Evolutionary conservation across 2,888 invertebrate genomes (phyloP).

Genomic region (Lingula anatina): DNA sequence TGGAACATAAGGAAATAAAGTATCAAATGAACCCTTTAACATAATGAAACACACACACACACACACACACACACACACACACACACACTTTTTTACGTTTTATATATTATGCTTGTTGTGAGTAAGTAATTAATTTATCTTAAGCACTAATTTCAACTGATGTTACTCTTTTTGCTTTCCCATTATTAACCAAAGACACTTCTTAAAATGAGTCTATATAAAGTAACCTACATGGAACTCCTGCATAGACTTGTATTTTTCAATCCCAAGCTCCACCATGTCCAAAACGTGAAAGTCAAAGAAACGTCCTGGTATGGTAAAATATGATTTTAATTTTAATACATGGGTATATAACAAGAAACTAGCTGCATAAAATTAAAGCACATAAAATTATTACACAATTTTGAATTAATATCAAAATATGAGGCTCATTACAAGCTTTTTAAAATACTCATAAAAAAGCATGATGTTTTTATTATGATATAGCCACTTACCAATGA

Average conservation of each 20-base stretch:
- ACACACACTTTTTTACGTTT: too few species aligned
- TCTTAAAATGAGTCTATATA: neutral
- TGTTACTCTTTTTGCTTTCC: neutral
- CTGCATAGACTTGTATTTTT: conserved; percentile 71
- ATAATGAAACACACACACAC: too few species aligned
- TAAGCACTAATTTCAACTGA: neutral
- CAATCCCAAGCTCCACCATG: conserved; percentile 92
- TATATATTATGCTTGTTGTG: too few species aligned
- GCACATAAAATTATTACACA: neutral
- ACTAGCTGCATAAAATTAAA: neutral
- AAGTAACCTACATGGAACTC: conserved; percentile 60
- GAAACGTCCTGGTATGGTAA: conserved; percentile 61
- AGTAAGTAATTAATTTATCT: neutral
- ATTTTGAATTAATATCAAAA: too few species aligned
- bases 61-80: too few species aligned
- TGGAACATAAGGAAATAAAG: conserved; percentile 6
- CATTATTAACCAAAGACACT: neutral
- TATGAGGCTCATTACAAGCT: too few species aligned
- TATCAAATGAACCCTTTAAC: neutral
- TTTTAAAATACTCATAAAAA: too few species aligned
- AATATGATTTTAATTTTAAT: too few species aligned
- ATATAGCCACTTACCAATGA: conserved; percentile 68
- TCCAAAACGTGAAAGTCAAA: conserved; percentile 87
- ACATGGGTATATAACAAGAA: too few species aligned
- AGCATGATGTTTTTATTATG: too few species aligned